Evolutionary conservation across 2,797 vertebrate species (phyloP).

Genomic region (Schizothorax lantsangensis): DNA sequence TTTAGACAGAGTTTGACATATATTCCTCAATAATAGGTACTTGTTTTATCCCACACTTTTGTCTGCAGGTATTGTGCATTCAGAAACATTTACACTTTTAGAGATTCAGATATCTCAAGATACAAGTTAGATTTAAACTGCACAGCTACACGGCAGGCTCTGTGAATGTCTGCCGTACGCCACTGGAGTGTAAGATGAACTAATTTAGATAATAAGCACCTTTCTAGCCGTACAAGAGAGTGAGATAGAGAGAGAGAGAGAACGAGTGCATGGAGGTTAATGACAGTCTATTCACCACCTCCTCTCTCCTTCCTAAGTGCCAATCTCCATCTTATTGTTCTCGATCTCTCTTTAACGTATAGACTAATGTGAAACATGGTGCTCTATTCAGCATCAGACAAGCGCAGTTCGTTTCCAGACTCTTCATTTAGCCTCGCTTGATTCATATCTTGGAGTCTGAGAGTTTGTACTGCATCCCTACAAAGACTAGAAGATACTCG

Average conservation of each 20-base stretch:
- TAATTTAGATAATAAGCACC: constrained; percentile 65
- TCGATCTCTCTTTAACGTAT: constrained; percentile 65
- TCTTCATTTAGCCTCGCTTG: constrained; percentile 67
- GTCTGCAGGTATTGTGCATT: background rate
- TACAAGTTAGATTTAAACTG: constrained; percentile 56
- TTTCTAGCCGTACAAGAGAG: constrained; percentile 34
- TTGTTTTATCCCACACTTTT: constrained; percentile 11
- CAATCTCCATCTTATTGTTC: constrained; percentile 79
- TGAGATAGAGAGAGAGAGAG: constrained; percentile 43
- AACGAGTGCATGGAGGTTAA: constrained; percentile 61
- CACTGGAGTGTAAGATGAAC: constrained; percentile 56
- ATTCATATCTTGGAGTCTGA: constrained; percentile 2
- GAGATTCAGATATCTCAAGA: constrained; percentile 24
- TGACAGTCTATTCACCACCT: constrained; percentile 73
- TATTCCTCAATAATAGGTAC: background rate
- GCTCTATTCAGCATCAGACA: constrained; percentile 40
- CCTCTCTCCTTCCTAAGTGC: constrained; percentile 70
- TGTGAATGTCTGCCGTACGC: constrained; percentile 35
- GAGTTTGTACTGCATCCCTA: background rate
- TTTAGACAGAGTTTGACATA: background rate
- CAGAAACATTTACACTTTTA: constrained; percentile 2
- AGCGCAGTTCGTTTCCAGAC: constrained; percentile 26
- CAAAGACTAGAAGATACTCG: background rate
- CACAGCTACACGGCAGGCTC: background rate
- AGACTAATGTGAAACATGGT: constrained; percentile 73